Base-by-base conservation (phyloP, 2,797 vertebrate genomes). In the Pempheris klunzingeri region DNA sequence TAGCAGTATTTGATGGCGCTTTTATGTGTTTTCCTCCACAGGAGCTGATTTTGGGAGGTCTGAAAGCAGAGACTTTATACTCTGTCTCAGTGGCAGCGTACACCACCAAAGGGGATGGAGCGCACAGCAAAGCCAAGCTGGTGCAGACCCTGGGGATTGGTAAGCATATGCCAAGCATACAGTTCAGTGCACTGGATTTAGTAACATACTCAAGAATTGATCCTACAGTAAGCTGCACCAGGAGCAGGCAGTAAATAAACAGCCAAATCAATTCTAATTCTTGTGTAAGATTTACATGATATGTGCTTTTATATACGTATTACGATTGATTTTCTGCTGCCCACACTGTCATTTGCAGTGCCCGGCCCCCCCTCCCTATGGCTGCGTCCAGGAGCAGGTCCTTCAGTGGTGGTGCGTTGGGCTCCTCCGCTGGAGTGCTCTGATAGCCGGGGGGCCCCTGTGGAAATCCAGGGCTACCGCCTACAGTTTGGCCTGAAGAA, bases 61-160 rank as follows among this genome's bases (percentile, higher is more conserved):
- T 99, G 68, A 96, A 96, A 94, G 95, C 96, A 3, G 96, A 98
- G 91, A 98, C 97, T 3, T 55, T 96, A 11, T 99, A 98, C 87
- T 97, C 96, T 34, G 90, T 99, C 83, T 97, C 97, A 0, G 97
- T 99, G 58, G 97, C 93, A 24, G 94, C 93, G 0, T 95, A 94
- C 85, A 95, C 93, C 78, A 93, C 92, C 84, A 95, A 94, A 93
- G 97, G 97, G 65, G 97, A 98, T 2, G 97, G 97, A 11, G 95
- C 96, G 3, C 97, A 97, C 81, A 98, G 97, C 94, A 97, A 96
- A 86, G 94, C 96, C 14, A 96, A 95, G 80, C 92, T 96, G 89
- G 95, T 97, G 20, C 92, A 95, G 89, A 98, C 97, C 0, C 95
- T 92, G 65, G 96, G 96, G 89, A 95, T 96, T 93, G 96, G 97